phyloP scores from a whole-genome alignment of 2,113 vertebrate genomes.

The Sylvilagus bachmani region DNA sequence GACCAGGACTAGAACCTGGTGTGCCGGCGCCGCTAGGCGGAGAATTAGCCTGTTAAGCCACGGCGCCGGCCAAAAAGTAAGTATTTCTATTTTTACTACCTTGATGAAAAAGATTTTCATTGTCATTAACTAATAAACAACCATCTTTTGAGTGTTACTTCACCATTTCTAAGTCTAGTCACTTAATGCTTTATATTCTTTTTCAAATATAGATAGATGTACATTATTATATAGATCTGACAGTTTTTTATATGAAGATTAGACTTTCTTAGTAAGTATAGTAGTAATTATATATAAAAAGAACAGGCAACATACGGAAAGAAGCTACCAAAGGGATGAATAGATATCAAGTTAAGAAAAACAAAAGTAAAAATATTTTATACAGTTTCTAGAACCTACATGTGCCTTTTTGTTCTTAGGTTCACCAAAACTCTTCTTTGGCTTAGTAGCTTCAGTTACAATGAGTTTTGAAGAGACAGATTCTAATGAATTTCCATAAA shows the following conservation, averaged over 20 bases:
- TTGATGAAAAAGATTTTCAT: not conserved
- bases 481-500: constrained; percentile 82
- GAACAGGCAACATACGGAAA: not conserved
- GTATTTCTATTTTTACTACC: not conserved
- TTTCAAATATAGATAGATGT: not conserved
- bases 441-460: constrained; percentile 54
- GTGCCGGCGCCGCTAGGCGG: too few relatives aligned
- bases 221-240: not conserved
- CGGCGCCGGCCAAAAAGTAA: too few relatives aligned
- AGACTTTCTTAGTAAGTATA: constrained; percentile 13
- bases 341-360: not conserved
- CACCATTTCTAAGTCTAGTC: not conserved
- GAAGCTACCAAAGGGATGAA: not conserved
- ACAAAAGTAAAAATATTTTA: not conserved
- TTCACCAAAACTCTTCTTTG: constrained; percentile 46
- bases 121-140: not conserved
- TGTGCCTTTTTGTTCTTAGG: constrained; percentile 70
- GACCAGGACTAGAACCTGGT: too few relatives aligned
- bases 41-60: too few relatives aligned
- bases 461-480: constrained; percentile 75
- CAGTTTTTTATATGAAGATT: not conserved
- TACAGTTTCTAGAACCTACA: constrained; percentile 62
- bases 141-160: not conserved
- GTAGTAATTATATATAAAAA: not conserved
- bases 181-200: not conserved